phyloP scores from a whole-genome alignment of 2,888 invertebrate genomes.

The Argyresthia albistria region DNA sequence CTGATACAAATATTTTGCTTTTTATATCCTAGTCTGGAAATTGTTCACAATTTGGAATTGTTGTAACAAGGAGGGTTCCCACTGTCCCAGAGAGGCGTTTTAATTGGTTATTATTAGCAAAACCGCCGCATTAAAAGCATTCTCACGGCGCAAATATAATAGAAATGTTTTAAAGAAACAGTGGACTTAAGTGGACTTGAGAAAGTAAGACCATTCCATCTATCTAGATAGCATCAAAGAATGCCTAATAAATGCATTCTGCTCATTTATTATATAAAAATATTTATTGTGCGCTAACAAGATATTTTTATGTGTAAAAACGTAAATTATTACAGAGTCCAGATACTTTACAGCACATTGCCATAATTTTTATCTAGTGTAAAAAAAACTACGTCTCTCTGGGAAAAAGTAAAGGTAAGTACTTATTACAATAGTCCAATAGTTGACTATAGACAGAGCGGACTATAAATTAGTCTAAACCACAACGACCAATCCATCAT shows the following conservation, averaged over 20 bases:
- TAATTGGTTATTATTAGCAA: conserved; percentile 56
- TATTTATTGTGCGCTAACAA: no score
- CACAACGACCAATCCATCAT: no score
- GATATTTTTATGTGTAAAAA: no score
- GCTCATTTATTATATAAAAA: neutral
- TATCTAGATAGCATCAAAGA: conserved; percentile 3
- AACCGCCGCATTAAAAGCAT: conserved; percentile 32
- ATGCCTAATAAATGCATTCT: neutral
- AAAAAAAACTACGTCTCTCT: no score
- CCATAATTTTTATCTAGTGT: no score
- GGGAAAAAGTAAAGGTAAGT: no score
- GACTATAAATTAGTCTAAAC: no score
- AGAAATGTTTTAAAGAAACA: conserved; percentile 17
- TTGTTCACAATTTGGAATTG: conserved; percentile 21
- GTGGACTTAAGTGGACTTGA: conserved; percentile 5
- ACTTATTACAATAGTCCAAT: no score
- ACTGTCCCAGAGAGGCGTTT: conserved; percentile 53
- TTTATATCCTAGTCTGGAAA: neutral
- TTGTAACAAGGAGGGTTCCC: conserved; percentile 47
- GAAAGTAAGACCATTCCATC: conserved; percentile 2
- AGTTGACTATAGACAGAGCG: no score
- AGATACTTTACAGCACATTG: no score
- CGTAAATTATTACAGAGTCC: no score
- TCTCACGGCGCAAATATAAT: conserved; percentile 44
- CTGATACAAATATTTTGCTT: neutral